phyloP scores from a whole-genome alignment of 2,113 vertebrate species.

The Pungitius pungitius region DNA sequence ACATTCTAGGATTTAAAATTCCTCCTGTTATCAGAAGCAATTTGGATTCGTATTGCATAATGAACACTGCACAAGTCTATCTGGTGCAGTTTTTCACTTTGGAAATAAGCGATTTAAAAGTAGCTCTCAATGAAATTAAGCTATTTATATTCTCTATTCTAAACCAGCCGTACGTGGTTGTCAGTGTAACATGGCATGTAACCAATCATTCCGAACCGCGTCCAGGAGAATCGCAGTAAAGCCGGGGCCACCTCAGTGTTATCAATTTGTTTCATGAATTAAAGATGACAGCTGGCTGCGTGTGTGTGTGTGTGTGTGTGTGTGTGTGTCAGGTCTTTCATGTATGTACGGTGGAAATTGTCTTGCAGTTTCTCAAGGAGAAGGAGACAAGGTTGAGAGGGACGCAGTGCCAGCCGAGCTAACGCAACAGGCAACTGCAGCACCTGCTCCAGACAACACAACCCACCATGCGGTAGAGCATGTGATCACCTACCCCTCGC shows the following conservation, averaged over 20 bases:
- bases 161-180: slow-evolving; percentile 12
- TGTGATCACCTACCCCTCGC: slow-evolving; percentile 91
- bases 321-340: slow-evolving; percentile 39
- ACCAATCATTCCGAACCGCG: slow-evolving; percentile 5
- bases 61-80: slow-evolving; percentile 30
- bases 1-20: no score
- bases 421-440: slow-evolving; percentile 83
- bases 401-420: slow-evolving; percentile 74
- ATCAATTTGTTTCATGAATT: slow-evolving; percentile 53
- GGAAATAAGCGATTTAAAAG: slow-evolving; percentile 20
- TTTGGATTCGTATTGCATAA: slow-evolving; percentile 33
- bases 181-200: background rate
- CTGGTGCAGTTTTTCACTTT: slow-evolving; percentile 52
- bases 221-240: slow-evolving; percentile 28
- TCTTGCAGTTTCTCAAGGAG: slow-evolving; percentile 72
- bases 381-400: slow-evolving; percentile 75
- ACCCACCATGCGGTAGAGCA: slow-evolving; percentile 82
- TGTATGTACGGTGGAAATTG: slow-evolving; percentile 42
- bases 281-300: slow-evolving; percentile 40
- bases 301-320: background rate
- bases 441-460: slow-evolving; percentile 80
- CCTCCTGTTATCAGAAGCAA: background rate
- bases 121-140: slow-evolving; percentile 16
- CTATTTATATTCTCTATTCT: background rate
- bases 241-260: slow-evolving; percentile 19